phyloP scores from a whole-genome alignment of 2,113 vertebrate species.

The Sitta europaea region DNA sequence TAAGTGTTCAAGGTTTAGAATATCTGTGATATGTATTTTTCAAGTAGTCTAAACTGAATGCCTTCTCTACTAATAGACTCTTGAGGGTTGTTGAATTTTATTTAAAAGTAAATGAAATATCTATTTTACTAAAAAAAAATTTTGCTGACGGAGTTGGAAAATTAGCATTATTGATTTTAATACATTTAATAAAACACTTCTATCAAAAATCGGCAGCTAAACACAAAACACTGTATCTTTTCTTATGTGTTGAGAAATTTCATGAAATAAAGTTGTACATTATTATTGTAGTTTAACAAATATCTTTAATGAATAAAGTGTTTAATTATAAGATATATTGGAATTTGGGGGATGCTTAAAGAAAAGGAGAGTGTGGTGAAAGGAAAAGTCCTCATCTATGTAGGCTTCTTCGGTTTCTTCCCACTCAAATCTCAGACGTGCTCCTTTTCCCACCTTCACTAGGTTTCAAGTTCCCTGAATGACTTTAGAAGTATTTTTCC shows the following conservation, averaged over 20 bases:
- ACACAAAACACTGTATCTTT: not conserved
- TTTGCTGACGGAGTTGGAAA: not conserved
- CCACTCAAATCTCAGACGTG: not conserved
- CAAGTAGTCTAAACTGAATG: not conserved
- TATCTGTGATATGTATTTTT: not conserved
- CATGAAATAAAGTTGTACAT: not conserved
- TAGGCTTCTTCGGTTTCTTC: not conserved
- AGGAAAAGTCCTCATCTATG: not conserved
- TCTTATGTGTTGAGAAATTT: not conserved
- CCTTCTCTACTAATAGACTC: not conserved
- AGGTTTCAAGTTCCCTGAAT: not conserved
- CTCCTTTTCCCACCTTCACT: not conserved
- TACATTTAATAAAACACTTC: not conserved
- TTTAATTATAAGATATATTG: not conserved
- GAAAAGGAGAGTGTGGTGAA: not conserved
- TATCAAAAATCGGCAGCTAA: not conserved
- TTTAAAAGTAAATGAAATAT: not conserved
- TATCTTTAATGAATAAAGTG: not conserved
- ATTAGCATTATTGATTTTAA: not conserved
- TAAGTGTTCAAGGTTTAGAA: not conserved
- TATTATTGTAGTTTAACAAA: not conserved
- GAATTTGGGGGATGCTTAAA: not conserved
- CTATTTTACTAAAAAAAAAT: not conserved
- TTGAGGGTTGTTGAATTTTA: not conserved
- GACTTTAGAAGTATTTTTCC: constrained; percentile 45